Percentiles rank a stretch among this genome's conserved stretches.
These are phyloP conservation scores for Mohoua ochrocephala DNA, from an alignment of 2,113 vertebrate species.

Conservation along the genomic window DNA sequence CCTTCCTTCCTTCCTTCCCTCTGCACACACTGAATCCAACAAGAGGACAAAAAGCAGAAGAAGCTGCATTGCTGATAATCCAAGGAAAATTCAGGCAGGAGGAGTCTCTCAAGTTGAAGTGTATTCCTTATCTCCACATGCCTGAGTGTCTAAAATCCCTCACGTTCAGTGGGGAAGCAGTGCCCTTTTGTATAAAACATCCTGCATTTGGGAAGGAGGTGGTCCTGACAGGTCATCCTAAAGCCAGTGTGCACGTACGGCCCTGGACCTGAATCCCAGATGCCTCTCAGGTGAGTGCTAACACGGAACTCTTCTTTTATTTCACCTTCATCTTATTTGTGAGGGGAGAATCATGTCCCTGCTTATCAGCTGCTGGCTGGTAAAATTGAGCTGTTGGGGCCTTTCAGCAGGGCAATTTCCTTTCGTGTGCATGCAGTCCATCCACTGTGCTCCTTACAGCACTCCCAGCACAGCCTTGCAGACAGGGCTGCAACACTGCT, in stretches of 20 bases:
- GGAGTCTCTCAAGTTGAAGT: not conserved
- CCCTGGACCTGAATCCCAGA: not conserved
- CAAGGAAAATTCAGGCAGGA: not conserved
- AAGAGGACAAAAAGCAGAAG: not conserved
- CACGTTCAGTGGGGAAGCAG: not conserved
- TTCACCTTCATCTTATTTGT: not conserved
- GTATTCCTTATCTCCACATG: not conserved
- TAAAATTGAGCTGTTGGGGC: not conserved
- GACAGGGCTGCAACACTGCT: not conserved
- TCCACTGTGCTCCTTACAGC: not conserved
- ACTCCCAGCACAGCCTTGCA: not conserved
- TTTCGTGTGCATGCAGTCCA: not conserved
- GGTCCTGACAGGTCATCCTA: not conserved
- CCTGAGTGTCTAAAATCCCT: not conserved
- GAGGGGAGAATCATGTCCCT: not conserved
- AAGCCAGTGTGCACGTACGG: accelerated
- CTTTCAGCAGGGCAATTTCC: not conserved
- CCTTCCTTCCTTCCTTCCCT: not conserved
- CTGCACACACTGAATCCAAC: not conserved
- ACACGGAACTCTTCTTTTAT: not conserved
- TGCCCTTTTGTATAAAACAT: not conserved
- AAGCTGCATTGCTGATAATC: not conserved
- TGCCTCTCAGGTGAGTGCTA: not conserved
- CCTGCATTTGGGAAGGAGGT: not conserved
- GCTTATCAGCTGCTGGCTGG: not conserved